phyloP scores from a whole-genome alignment of 37 sponge, comb jelly and placozoan genomes.

The Agelas oroides region DNA sequence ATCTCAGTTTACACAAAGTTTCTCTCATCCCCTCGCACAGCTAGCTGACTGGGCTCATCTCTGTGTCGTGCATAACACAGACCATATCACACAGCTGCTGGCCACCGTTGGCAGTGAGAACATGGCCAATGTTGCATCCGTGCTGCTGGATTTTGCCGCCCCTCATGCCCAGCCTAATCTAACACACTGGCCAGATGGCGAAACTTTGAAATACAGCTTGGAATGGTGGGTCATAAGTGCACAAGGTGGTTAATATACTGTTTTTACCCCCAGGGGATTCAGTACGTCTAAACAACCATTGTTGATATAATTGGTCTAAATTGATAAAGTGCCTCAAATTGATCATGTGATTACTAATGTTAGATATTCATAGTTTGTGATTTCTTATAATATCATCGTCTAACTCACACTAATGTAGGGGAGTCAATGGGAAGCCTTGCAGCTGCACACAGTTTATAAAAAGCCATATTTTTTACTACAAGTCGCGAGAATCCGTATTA shows the following conservation, averaged over 20 bases:
- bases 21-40: not conserved
- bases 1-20: no score
- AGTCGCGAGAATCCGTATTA: no score
- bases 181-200: constrained; percentile 48
- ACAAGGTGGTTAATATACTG: not conserved
- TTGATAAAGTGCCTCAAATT: no score
- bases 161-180: constrained; percentile 11
- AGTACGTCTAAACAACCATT: no score
- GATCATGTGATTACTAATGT: no score
- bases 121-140: constrained; percentile 5
- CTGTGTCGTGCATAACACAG: not conserved
- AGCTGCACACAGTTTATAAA: no score
- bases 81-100: constrained; percentile 24
- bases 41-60: not conserved
- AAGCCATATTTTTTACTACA: no score
- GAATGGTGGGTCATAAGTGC: constrained; percentile 30
- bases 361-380: no score
- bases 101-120: not conserved
- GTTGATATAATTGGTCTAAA: no score
- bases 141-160: constrained; percentile 27
- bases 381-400: no score
- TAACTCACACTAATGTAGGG: no score
- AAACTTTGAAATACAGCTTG: constrained; percentile 22
- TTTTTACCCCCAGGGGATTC: not conserved
- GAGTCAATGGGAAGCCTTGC: no score